These are phyloP conservation scores for Ericerus pela DNA, from an alignment of 1,140 invertebrate genomes.

Conservation along the genomic window DNA sequence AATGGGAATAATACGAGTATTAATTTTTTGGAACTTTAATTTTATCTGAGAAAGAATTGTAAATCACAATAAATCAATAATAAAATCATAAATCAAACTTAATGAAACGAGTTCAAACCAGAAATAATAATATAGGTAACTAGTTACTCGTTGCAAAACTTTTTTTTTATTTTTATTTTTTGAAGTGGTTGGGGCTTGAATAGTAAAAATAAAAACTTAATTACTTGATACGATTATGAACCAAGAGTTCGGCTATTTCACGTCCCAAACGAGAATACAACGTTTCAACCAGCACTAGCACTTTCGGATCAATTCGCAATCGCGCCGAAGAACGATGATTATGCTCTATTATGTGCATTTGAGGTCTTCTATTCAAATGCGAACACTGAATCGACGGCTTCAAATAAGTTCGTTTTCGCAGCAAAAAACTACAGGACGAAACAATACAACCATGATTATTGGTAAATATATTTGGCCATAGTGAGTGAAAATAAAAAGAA, in stretches of 20 bases:
- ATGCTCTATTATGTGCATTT: constrained; percentile 40
- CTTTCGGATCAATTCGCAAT: constrained; percentile 74
- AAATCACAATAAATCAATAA: too few relatives aligned
- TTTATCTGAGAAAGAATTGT: too few relatives aligned
- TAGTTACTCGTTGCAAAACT: too few relatives aligned
- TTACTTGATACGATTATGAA: constrained; percentile 86
- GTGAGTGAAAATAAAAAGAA: background rate
- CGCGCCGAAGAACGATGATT: constrained; percentile 70
- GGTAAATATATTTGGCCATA: constrained; percentile 13
- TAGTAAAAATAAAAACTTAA: too few relatives aligned
- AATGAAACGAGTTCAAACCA: too few relatives aligned
- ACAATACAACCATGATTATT: too few relatives aligned
- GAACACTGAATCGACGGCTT: constrained; percentile 65
- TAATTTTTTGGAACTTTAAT: too few relatives aligned
- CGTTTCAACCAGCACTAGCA: constrained; percentile 89
- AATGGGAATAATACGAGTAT: too few relatives aligned
- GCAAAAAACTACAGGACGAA: constrained; percentile 13
- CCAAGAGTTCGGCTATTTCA: constrained; percentile 81
- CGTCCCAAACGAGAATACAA: constrained; percentile 78
- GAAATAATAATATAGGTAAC: too few relatives aligned
- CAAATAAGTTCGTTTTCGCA: constrained; percentile 38
- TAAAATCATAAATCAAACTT: too few relatives aligned
- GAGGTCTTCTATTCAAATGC: constrained; percentile 43
- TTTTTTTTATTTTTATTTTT: too few relatives aligned
- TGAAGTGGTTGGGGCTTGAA: too few relatives aligned